Base-by-base conservation (phyloP, 1,140 invertebrate species). In the Zophobas atratus region DNA sequence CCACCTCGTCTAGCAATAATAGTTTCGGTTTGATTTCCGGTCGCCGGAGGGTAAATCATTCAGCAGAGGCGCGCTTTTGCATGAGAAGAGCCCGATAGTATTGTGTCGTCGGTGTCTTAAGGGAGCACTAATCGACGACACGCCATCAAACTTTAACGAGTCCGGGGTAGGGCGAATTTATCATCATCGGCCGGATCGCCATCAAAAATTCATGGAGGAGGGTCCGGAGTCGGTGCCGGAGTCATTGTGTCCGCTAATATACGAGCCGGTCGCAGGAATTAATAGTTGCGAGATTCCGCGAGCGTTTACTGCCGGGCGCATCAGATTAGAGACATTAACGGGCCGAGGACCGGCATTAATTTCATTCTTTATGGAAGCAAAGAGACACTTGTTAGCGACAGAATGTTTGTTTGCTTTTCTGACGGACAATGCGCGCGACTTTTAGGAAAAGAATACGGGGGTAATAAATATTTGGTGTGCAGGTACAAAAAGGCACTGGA, bases 301-400 rank as follows among this genome's bases (percentile, higher is more conserved):
- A 83, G 71, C 81, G 81, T 86, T 86, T 84, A 85, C 84, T 84
- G 83, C 84, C 70, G 81, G 76, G 79, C 84, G 81, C 84, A 86
- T 85, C 85, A 86, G 85, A 86, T 86, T 86, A 85, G 84, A 84
- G 81, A 83, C 84, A 85, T 86, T 86, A 86, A 86, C 83, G 82
- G 81, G 78, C 81, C 79, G 49, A 80, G 80, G 79, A 82, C 81
- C 77, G 79, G 80, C 84, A 86, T 85, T 86, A 85, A 85, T 86
- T 86, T 86, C 80, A 81, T 84, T 85, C 73, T 86, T 86, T 86
- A 67, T 67, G 60, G 60, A 67, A 43, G 39, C 60, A 33, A 43
- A 43, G 38, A 43, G 60, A 67, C 60, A 67, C 60, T 67, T 67
- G 60, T 67, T 67, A 67, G 60, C 60, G 36, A 67, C 38, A 6